phyloP scores from a whole-genome alignment of 2,797 vertebrate genomes.

The Balearica regulorum region DNA sequence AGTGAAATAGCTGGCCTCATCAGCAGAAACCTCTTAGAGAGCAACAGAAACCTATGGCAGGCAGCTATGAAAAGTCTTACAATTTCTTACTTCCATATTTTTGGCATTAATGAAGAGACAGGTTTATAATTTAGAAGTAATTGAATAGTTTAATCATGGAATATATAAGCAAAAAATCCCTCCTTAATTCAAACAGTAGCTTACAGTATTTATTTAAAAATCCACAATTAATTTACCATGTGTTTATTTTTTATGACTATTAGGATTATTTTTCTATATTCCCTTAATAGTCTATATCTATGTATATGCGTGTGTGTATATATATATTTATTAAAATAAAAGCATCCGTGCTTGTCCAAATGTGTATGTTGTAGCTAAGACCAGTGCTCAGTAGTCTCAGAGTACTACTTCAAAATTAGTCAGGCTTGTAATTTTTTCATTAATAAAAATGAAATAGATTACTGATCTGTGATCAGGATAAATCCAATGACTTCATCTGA shows the following conservation, averaged over 20 bases:
- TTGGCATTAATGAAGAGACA: neutral
- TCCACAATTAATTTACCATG: neutral
- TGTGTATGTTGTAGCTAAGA: neutral
- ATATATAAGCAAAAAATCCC: neutral
- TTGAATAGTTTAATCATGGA: neutral
- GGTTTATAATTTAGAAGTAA: neutral
- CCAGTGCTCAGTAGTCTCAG: neutral
- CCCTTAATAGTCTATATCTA: neutral
- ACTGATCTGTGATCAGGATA: neutral
- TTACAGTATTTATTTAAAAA: neutral
- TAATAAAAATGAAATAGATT: neutral
- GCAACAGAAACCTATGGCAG: neutral
- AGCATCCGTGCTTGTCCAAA: neutral
- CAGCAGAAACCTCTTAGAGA: neutral
- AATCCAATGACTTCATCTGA: neutral
- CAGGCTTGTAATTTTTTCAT: neutral
- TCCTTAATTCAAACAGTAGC: neutral
- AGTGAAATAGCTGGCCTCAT: neutral
- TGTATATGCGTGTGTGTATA: neutral
- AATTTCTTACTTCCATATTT: neutral
- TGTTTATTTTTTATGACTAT: neutral
- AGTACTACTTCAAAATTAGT: neutral
- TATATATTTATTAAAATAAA: neutral
- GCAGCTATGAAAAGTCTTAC: neutral
- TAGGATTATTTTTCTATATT: neutral